Evolutionary conservation across 2,113 vertebrate species (phyloP).

Genomic region (Chaenocephalus aceratus): DNA sequence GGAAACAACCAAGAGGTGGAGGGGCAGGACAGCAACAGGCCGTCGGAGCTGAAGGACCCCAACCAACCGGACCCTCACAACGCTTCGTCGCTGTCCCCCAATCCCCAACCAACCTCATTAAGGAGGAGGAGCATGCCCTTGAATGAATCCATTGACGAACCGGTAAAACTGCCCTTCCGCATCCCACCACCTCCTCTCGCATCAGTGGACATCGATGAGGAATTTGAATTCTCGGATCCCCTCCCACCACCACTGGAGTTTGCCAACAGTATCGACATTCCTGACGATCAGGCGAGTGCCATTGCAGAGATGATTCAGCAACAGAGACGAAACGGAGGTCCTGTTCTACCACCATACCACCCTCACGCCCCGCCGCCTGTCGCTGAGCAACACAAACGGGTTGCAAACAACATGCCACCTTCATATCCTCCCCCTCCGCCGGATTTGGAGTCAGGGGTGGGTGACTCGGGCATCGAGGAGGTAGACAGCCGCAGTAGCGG

Average conservation of each 20-base stretch:
- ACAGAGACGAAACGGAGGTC: conserved; percentile 79
- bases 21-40: conserved; percentile 77
- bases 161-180: conserved; percentile 91
- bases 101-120: conserved; percentile 76
- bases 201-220: conserved; percentile 95
- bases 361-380: conserved; percentile 77
- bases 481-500: conserved; percentile 94
- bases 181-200: conserved; percentile 94
- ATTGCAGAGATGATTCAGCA: conserved; percentile 88
- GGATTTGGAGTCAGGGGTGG: conserved; percentile 87
- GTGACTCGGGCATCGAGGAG: conserved; percentile 96
- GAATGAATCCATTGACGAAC: conserved; percentile 90
- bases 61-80: conserved; percentile 79
- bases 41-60: conserved; percentile 82
- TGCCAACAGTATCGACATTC: conserved; percentile 97
- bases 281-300: conserved; percentile 89
- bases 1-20: conserved; percentile 65
- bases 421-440: conserved; percentile 89
- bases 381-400: conserved; percentile 83
- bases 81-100: conserved; percentile 73
- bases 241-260: conserved; percentile 97
- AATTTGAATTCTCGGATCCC: conserved; percentile 95
- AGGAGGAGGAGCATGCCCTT: conserved; percentile 88
- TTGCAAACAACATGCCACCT: conserved; percentile 89
- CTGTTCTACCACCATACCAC: conserved; percentile 77